phyloP scores from a whole-genome alignment of 2,888 invertebrate genomes.

The Gymnocheta viridis region DNA sequence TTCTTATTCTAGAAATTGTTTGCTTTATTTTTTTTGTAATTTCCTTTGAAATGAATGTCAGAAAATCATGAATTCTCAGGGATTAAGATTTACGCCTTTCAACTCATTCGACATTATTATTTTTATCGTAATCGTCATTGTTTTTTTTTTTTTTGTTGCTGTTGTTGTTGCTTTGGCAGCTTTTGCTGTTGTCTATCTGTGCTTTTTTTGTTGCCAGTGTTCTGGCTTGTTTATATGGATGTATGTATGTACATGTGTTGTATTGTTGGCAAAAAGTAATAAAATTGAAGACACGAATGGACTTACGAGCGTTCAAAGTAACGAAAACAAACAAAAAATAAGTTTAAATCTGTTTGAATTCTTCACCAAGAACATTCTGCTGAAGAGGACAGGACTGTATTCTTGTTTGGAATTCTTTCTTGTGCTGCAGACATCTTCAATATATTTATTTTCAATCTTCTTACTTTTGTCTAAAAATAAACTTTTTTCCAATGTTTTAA shows the following conservation, averaged over 20 bases:
- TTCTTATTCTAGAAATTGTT: background rate
- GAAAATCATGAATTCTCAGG: constrained; percentile 70
- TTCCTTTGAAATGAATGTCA: constrained; percentile 67
- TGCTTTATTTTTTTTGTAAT: constrained; percentile 10
- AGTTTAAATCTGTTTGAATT: constrained; percentile 45
- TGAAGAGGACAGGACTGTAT: constrained; percentile 47
- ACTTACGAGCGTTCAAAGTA: constrained; percentile 42
- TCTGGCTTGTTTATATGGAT: constrained; percentile 38
- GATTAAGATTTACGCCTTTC: constrained; percentile 71
- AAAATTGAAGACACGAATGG: constrained; percentile 38
- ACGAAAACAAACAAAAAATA: constrained; percentile 29
- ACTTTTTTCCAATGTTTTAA: constrained; percentile 73
- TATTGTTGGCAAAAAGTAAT: constrained; percentile 35
- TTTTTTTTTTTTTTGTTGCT: too few species aligned
- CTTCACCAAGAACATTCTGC: constrained; percentile 28
- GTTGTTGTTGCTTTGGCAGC: constrained; percentile 34
- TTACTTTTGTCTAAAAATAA: constrained; percentile 77
- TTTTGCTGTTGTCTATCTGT: constrained; percentile 22
- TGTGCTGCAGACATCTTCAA: constrained; percentile 49
- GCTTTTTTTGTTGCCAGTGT: constrained; percentile 1
- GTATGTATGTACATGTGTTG: background rate
- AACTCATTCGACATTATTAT: constrained; percentile 70
- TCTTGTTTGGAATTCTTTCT: constrained; percentile 60
- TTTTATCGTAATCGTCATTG: constrained; percentile 56
- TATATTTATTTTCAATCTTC: constrained; percentile 7